Evolutionary conservation across 1,140 invertebrate genomes (phyloP).

Genomic region (Uloborus diversus): DNA sequence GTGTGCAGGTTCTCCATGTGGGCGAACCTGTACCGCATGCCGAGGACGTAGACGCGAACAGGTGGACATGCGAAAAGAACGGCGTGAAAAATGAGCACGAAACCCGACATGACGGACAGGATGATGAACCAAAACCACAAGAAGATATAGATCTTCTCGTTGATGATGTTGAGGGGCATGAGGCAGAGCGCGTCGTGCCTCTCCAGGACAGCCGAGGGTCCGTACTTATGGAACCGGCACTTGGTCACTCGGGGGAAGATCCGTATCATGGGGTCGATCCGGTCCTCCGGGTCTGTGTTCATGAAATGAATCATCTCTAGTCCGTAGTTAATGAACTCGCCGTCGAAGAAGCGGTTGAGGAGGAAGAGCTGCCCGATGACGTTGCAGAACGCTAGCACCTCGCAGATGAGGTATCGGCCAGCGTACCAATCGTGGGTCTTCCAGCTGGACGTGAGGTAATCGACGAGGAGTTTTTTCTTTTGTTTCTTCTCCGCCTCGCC

Average conservation of each 20-base stretch:
- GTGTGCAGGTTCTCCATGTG: constrained; percentile 88
- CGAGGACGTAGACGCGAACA: constrained; percentile 88
- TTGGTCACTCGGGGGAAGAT: constrained; percentile 93
- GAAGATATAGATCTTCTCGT: constrained; percentile 91
- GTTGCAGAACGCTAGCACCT: constrained; percentile 87
- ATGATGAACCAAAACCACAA: constrained; percentile 91
- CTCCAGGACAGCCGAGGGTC: constrained; percentile 82
- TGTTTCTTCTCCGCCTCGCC: constrained; percentile 95
- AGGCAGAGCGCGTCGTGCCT: constrained; percentile 87
- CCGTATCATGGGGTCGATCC: constrained; percentile 92
- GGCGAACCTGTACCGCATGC: constrained; percentile 85
- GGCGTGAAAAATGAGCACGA: constrained; percentile 79
- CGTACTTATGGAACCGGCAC: constrained; percentile 87
- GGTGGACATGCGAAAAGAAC: constrained; percentile 81
- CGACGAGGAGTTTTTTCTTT: constrained; percentile 93
- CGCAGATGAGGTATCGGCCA: constrained; percentile 88
- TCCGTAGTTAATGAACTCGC: constrained; percentile 94
- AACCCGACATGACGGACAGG: constrained; percentile 75
- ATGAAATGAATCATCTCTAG: constrained; percentile 91
- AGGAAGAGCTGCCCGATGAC: constrained; percentile 97
- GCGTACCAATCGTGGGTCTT: constrained; percentile 97
- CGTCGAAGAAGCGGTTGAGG: constrained; percentile 96
- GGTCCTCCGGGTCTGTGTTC: constrained; percentile 90
- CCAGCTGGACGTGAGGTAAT: constrained; percentile 92
- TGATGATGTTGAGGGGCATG: constrained; percentile 86